Conservation (phyloP, 2,797 vertebrate genomes). For the Hyperoplus immaculatus region DNA sequence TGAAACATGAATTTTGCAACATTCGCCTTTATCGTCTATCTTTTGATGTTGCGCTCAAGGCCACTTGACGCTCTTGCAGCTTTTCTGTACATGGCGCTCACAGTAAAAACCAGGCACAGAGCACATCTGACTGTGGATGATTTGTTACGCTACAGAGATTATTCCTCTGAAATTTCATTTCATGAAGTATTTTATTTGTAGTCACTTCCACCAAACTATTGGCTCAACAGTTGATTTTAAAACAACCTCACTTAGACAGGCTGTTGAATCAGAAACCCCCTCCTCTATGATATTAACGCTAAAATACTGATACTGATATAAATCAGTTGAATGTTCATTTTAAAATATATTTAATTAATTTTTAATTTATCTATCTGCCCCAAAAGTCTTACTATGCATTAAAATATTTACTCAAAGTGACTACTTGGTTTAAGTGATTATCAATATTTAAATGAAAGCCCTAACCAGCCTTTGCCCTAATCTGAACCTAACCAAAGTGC, state of each 20-base stretch:
- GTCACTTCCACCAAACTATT: neutral
- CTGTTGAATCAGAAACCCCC: neutral
- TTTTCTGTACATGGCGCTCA: constrained; percentile 13
- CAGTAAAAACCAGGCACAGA: constrained; percentile 14
- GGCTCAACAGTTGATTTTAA: neutral
- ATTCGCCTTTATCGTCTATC: constrained; percentile 21
- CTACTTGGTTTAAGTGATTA: too few species aligned
- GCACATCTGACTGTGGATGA: constrained; percentile 10
- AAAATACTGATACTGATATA: neutral
- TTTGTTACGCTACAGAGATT: constrained; percentile 12
- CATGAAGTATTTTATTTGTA: neutral
- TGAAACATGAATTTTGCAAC: constrained; percentile 47
- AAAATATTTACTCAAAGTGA: too few species aligned
- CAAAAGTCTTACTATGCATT: too few species aligned
- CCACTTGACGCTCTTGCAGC: constrained; percentile 25
- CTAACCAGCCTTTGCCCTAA: too few species aligned
- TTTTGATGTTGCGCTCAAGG: constrained; percentile 42
- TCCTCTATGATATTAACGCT: neutral
- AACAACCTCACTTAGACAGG: neutral
- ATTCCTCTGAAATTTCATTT: neutral
- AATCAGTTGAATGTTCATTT: too few species aligned
- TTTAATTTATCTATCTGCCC: too few species aligned
- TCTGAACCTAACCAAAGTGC: too few species aligned
- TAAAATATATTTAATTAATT: too few species aligned
- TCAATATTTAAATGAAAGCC: too few species aligned